Evolutionary conservation across 2,888 invertebrate species (phyloP).

Genomic region (Onchidella celtica): DNA sequence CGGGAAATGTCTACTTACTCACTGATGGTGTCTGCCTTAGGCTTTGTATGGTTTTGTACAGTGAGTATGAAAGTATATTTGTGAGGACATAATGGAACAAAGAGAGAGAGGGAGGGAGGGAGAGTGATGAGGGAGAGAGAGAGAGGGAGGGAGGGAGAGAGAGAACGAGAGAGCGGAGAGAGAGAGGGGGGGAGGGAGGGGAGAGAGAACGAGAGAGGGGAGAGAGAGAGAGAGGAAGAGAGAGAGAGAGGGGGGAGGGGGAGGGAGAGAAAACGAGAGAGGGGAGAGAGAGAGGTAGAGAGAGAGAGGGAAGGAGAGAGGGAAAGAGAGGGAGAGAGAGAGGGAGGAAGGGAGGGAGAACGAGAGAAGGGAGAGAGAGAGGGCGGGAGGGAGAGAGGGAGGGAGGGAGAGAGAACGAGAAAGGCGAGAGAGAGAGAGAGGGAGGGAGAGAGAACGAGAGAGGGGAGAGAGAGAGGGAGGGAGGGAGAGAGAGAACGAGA

Average conservation of each 20-base stretch:
- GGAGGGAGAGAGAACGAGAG: too few relatives aligned
- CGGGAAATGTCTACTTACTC: too few relatives aligned
- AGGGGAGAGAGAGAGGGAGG: not conserved
- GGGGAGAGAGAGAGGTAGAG: not conserved
- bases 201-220: not conserved
- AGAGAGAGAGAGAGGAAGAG: not conserved
- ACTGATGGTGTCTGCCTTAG: too few relatives aligned
- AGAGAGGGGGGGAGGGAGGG: too few relatives aligned
- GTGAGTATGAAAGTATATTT: too few relatives aligned
- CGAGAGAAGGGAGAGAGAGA: not conserved
- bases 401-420: not conserved
- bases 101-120: not conserved
- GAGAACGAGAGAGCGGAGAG: not conserved
- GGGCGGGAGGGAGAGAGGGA: not conserved
- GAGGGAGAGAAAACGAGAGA: not conserved
- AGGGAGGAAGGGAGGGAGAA: not conserved
- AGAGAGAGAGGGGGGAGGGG: not conserved
- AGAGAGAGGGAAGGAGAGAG: not conserved
- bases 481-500: not conserved
- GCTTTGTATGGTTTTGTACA: too few relatives aligned
- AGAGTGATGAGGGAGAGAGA: not conserved
- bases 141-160: not conserved
- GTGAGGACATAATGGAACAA: not conserved
- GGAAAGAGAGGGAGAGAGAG: not conserved
- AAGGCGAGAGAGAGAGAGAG: not conserved